Evolutionary conservation across 2,113 vertebrate species (phyloP), one percentile per base, ranked within the genome.

Genomic region (Gymnocephalus cernua): DNA sequence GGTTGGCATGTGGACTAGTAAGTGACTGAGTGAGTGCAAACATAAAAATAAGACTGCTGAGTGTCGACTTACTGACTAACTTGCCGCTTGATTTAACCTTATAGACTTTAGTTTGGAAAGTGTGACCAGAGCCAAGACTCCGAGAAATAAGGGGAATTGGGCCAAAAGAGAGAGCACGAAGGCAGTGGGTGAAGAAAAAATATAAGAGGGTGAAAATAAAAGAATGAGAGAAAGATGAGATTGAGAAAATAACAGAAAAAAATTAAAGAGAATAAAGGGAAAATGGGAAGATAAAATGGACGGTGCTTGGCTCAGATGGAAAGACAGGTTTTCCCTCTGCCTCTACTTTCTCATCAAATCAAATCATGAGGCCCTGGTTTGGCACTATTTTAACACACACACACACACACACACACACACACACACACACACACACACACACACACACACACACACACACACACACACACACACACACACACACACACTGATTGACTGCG

Each of bases 271-370:
- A 62, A 59, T 16, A 35, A 57, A 45, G 27, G 48, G 10, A 6
- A 21, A 35, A 74, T 2, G 7, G 15, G 23, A 38, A 48, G 12
- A 51, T 1, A 38, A 74, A 65, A 81, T 3, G 6, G 12, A 61
- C 44, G 35, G 47, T 51, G 45, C 41, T 23, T 18, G 51, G 57
- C 65, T 82, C 2, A 5, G 71, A 66, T 25, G 58, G 5, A 58
- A 54, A 41, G 45, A 53, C 47, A 14, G 25, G 8, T 35, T 74
- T n/a, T 65, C 14, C 19, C 65, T 50, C 38, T 54, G 19, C 44
- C 44, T 63, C 44, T 29, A 81, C 80, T 88, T 87, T 76, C 59
- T 73, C 65, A 70, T 56, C 50, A 78, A 82, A 78, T 88, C 64
- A 67, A 84, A 82, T 78, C 77, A 57, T 29, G 48, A 83, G 86